Evolutionary conservation across 2,888 invertebrate species (phyloP).

Genomic region (Bembecia ichneumoniformis): DNA sequence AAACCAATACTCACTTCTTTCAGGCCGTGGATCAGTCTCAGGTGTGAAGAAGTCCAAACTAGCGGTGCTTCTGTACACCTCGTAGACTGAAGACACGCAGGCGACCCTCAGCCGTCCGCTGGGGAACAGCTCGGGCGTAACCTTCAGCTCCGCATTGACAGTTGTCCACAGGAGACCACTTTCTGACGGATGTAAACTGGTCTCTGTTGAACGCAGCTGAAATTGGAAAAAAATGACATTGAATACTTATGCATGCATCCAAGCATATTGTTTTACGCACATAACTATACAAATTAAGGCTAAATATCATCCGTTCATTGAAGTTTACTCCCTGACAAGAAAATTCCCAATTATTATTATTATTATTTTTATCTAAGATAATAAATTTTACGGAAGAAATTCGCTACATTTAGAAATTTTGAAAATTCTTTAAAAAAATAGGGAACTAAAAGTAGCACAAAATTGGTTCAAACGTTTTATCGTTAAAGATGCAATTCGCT

Average conservation of each 20-base stretch:
- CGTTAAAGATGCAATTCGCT: too few species aligned
- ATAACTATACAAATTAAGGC: too few species aligned
- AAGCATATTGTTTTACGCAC: too few species aligned
- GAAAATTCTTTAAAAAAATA: too few species aligned
- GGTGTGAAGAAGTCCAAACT: constrained; percentile 80
- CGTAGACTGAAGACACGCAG: constrained; percentile 79
- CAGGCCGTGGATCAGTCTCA: constrained; percentile 83
- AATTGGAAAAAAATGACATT: constrained; percentile 14
- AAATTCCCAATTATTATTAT: too few species aligned
- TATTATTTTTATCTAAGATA: too few species aligned
- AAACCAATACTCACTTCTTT: constrained; percentile 78
- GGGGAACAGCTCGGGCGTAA: constrained; percentile 72
- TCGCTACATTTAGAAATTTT: too few species aligned
- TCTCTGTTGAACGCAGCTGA: constrained; percentile 53
- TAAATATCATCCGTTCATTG: too few species aligned
- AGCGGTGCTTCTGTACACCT: constrained; percentile 78
- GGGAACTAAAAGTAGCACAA: too few species aligned
- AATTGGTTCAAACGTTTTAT: too few species aligned
- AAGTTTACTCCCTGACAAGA: too few species aligned
- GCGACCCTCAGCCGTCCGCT: constrained; percentile 78
- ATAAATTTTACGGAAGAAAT: too few species aligned
- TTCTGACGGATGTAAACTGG: constrained; percentile 53
- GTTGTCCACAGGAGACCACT: constrained; percentile 71
- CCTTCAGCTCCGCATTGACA: constrained; percentile 70
- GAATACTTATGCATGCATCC: constrained; percentile 1